Evolutionary conservation across 1,140 invertebrate species (phyloP), one percentile per base, ranked within the genome.

Genomic region (Polypedilum pembai): DNA sequence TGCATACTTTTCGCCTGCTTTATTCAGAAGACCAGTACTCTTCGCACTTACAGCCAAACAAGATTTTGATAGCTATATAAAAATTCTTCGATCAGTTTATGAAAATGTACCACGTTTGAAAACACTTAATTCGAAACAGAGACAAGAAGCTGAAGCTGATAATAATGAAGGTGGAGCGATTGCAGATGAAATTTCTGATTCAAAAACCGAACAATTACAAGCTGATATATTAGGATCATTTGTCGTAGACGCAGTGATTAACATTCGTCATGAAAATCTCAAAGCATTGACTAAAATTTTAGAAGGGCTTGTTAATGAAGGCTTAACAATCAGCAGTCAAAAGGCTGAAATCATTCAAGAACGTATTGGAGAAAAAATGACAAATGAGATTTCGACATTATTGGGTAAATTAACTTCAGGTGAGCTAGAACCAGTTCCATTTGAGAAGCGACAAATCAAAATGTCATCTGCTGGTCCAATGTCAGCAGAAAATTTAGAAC

Each of bases 321-420:
- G 90, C 1, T 76, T 92, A 4, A 86, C 86, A 73, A 87, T 92
- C 7, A 86, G 83, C 69, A 86, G 83, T 66, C 78, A 80, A 33
- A 81, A 83, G 41, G 88, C 87, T 0, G 85, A 89, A 76, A 78
- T 83, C 65, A 82, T 92, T 21, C 86, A 90, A 78, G 84, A 88
- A 74, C 83, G 83, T 74, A 78, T 91, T 1, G 86, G 86, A 3
- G 83, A 88, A 8, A 85, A 87, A 74, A 81, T 91, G 79, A 90
- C 87, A 0, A 82, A 85, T 0, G 82, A 86, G 77, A 84, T 91
- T 17, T 87, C 87, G 0, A 83, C 86, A 76, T 77, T 87, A 7
- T 78, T 92, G n/a, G 82, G 84, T 1, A 85, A 88, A 78, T 79
- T 92, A 3, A 87, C 86, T 40, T 88, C 89, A 7, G 83, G 86